These are phyloP conservation scores for Spisula subtruncata DNA, from an alignment of 2,888 invertebrate genomes.

Conservation along the genomic window DNA sequence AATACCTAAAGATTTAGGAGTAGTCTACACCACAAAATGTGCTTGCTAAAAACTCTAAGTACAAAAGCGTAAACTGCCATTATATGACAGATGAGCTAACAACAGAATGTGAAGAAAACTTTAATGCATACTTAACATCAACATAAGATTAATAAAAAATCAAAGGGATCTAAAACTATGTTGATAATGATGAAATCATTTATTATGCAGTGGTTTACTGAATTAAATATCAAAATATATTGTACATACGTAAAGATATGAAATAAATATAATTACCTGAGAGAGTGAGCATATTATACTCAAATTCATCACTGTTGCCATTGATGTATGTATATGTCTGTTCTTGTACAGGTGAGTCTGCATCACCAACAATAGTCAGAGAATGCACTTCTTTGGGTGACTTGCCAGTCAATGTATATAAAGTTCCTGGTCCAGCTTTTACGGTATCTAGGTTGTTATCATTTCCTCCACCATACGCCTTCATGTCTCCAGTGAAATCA, in stretches of 20 bases:
- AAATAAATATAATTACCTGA: slow-evolving; percentile 66
- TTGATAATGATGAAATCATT: too few relatives aligned
- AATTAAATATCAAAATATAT: too few relatives aligned
- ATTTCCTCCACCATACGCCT: slow-evolving; percentile 79
- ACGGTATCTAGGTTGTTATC: slow-evolving; percentile 69
- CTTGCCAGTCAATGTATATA: slow-evolving; percentile 74
- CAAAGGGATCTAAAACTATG: too few relatives aligned
- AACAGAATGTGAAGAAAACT: too few relatives aligned
- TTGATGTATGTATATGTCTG: slow-evolving; percentile 76
- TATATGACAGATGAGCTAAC: too few relatives aligned
- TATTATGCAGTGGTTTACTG: too few relatives aligned
- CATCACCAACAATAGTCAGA: slow-evolving; percentile 73
- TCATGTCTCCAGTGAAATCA: slow-evolving; percentile 74
- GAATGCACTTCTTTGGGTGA: slow-evolving; percentile 62
- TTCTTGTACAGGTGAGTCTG: slow-evolving; percentile 70
- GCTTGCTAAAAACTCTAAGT: too few relatives aligned
- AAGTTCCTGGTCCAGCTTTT: slow-evolving; percentile 82
- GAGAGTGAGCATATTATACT: slow-evolving; percentile 73
- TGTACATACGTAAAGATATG: background rate
- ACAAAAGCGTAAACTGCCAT: too few relatives aligned
- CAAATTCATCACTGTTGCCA: slow-evolving; percentile 69
- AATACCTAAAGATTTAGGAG: too few relatives aligned
- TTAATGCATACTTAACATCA: too few relatives aligned
- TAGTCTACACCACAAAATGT: too few relatives aligned
- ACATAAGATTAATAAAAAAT: too few relatives aligned